A percentile compares a stretch with the other conserved stretches of the same genome.
phyloP scores from a whole-genome alignment of 1,140 invertebrate genomes.

The Hyphantria cunea region DNA sequence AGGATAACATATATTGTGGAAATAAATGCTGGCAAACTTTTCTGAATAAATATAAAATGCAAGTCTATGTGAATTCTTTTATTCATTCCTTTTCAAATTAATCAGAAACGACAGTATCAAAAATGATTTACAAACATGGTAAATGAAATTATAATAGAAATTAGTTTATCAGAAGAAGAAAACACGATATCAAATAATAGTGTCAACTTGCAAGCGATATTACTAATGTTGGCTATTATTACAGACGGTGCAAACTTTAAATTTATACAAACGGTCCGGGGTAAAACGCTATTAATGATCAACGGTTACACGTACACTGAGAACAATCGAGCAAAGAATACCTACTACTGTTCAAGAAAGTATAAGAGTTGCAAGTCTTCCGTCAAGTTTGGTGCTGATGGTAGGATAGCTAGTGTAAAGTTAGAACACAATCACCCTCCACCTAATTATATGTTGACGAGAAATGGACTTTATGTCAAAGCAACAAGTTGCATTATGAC shows the following conservation, averaged over 20 bases:
- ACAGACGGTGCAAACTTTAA: constrained; percentile 21
- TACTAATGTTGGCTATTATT: neutral
- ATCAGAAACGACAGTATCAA: no score
- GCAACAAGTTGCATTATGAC: neutral
- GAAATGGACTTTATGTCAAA: constrained; percentile 39
- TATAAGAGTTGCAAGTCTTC: constrained; percentile 32
- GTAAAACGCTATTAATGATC: constrained; percentile 32
- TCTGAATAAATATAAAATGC: no score
- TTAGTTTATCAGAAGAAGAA: no score
- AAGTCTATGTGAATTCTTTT: no score
- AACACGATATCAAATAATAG: no score
- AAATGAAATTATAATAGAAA: no score
- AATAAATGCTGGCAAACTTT: no score
- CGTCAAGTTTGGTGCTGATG: constrained; percentile 34
- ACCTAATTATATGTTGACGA: constrained; percentile 33
- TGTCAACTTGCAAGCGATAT: no score
- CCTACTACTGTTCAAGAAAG: constrained; percentile 35
- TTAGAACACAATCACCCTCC: constrained; percentile 35
- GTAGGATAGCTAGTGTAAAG: constrained; percentile 21
- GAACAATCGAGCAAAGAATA: constrained; percentile 33
- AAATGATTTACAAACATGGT: no score
- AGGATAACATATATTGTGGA: no score
- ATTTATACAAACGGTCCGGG: constrained; percentile 25
- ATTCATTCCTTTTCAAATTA: no score
- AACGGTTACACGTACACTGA: constrained; percentile 37